A percentile compares a stretch with the other conserved stretches of the same genome.
phyloP scores from a whole-genome alignment of 2,113 vertebrate genomes.

The Aegypius monachus region DNA sequence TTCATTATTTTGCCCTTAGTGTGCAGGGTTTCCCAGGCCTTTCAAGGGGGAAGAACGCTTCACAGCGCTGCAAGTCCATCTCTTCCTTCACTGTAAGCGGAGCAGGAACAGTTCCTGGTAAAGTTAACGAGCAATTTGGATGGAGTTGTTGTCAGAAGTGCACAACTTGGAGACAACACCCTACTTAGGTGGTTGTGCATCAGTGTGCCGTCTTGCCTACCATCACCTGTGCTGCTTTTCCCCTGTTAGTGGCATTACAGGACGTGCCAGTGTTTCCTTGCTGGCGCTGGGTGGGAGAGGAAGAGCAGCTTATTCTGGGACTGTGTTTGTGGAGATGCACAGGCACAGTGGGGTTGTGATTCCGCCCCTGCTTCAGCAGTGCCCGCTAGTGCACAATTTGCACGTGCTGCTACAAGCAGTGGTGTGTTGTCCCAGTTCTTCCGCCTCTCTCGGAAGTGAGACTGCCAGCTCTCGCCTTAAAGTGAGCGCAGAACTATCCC shows the following conservation, averaged over 20 bases:
- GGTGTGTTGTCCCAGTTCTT: neutral
- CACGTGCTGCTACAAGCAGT: rapidly evolving
- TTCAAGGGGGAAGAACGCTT: neutral
- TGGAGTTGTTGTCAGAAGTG: neutral
- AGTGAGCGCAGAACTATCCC: rapidly evolving
- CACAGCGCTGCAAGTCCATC: neutral
- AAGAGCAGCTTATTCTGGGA: neutral
- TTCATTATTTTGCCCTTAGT: neutral
- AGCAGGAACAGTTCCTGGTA: neutral
- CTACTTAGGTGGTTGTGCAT: neutral
- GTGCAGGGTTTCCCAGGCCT: neutral
- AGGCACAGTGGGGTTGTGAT: neutral
- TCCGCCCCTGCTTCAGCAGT: neutral
- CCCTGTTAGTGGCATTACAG: neutral
- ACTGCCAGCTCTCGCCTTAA: neutral
- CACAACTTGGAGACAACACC: neutral
- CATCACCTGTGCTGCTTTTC: neutral
- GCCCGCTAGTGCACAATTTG: neutral
- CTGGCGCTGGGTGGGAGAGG: neutral
- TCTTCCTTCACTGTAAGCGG: neutral
- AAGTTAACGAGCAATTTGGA: neutral
- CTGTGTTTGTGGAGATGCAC: neutral
- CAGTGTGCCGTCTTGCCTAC: neutral
- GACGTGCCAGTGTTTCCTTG: rapidly evolving
- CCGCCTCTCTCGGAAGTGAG: rapidly evolving